Evolutionary conservation across 2,797 vertebrate species (phyloP).

Genomic region (Tokudaia muenninki): DNA sequence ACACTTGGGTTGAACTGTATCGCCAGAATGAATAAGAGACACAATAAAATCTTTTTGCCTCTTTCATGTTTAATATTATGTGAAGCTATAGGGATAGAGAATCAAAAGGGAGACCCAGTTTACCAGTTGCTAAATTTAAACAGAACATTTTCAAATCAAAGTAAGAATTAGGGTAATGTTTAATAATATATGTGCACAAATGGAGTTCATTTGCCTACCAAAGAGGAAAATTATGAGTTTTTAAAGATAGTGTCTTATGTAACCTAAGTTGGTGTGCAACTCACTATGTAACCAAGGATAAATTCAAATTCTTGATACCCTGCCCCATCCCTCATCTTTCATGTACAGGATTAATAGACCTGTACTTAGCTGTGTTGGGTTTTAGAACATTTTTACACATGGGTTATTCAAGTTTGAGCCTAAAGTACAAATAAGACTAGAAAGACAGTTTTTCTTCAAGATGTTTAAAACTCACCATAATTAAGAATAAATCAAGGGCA

Average conservation of each 20-base stretch:
- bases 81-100: neutral
- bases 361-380: neutral
- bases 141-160: neutral
- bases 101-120: neutral
- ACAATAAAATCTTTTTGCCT: neutral
- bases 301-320: neutral
- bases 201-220: neutral
- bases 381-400: slow-evolving; percentile 1
- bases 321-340: neutral
- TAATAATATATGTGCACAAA: neutral
- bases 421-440: neutral
- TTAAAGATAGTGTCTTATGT: neutral
- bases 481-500: neutral
- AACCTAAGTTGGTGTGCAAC: neutral
- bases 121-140: neutral
- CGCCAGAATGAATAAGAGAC: neutral
- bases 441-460: neutral
- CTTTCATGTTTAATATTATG: neutral
- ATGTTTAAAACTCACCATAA: neutral
- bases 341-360: neutral
- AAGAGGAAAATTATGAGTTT: neutral
- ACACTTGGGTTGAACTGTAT: slow-evolving; percentile 17
- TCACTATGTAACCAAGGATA: neutral
- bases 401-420: slow-evolving; percentile 9
- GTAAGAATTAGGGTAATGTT: neutral